A percentile compares a stretch with the other conserved stretches of the same genome.
Evolutionary conservation across 1,140 invertebrate genomes (phyloP).

Genomic region (Asobara japonica): DNA sequence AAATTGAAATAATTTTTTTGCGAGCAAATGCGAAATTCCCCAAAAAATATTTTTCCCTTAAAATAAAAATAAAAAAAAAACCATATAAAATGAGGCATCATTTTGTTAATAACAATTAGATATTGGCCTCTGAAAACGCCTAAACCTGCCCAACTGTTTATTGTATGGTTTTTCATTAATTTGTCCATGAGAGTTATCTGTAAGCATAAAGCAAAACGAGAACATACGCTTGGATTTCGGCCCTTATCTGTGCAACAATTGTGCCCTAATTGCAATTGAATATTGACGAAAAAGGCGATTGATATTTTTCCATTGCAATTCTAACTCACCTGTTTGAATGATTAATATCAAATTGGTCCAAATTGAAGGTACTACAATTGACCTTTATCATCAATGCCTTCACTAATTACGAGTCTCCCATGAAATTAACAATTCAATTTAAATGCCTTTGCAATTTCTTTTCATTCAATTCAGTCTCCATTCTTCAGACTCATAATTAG

Average conservation of each 20-base stretch:
- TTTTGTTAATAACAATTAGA: neutral
- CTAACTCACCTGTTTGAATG: neutral
- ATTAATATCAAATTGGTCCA: neutral
- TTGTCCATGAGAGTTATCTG: slow-evolving; percentile 57
- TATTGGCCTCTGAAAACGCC: slow-evolving; percentile 36
- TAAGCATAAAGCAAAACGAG: slow-evolving; percentile 66
- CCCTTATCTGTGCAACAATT: slow-evolving; percentile 56
- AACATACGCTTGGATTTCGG: slow-evolving; percentile 66
- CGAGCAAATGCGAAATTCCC: no score
- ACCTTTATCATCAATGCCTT: slow-evolving; percentile 61
- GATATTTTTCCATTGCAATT: slow-evolving; percentile 6
- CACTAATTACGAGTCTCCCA: slow-evolving; percentile 54
- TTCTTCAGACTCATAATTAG: no score
- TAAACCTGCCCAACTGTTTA: slow-evolving; percentile 59
- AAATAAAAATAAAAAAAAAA: no score
- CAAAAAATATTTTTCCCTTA: no score
- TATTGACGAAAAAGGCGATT: slow-evolving; percentile 25
- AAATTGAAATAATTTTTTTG: no score
- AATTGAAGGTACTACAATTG: slow-evolving; percentile 23
- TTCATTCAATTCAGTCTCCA: no score
- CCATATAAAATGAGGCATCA: neutral
- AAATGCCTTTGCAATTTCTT: no score
- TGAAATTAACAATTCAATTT: no score
- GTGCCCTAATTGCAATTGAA: slow-evolving; percentile 50
- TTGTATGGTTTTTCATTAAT: slow-evolving; percentile 47